Conservation (phyloP, 2,113 vertebrate genomes). For the Zosterops borbonicus region DNA sequence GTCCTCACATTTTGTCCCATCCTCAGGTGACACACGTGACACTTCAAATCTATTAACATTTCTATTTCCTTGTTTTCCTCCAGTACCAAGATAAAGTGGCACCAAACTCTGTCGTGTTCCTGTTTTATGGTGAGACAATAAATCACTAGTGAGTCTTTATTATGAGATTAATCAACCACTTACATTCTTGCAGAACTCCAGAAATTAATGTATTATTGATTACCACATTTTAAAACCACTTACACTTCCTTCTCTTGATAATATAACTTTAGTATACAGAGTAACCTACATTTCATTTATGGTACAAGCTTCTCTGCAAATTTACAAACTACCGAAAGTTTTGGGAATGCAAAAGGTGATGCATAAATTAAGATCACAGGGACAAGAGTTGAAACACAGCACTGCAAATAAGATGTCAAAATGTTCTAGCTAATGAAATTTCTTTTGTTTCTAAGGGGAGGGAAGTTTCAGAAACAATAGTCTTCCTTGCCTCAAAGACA, state of each 20-base stretch:
- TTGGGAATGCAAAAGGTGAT: not conserved
- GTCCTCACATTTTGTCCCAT: not conserved
- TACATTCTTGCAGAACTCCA: not conserved
- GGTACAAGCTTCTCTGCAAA: not conserved
- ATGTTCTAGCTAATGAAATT: not conserved
- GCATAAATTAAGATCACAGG: not conserved
- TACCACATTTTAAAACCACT: not conserved
- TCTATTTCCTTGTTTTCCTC: not conserved
- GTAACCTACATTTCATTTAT: not conserved
- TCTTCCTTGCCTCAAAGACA: not conserved
- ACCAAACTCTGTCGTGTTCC: not conserved
- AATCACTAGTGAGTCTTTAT: not conserved
- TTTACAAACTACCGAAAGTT: not conserved
- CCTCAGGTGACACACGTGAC: not conserved
- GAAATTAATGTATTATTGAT: not conserved
- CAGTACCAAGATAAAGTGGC: not conserved
- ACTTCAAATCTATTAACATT: not conserved
- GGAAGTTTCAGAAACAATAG: slow-evolving; percentile 5
- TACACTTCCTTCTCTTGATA: not conserved
- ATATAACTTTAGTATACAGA: not conserved
- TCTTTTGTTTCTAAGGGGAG: not conserved
- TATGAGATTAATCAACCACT: not conserved
- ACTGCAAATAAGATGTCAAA: not conserved
- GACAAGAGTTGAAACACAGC: not conserved
- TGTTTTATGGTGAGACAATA: slow-evolving; percentile 27